Conservation (phyloP, 2,888 invertebrate genomes). For the Caradrina kadenii region DNA sequence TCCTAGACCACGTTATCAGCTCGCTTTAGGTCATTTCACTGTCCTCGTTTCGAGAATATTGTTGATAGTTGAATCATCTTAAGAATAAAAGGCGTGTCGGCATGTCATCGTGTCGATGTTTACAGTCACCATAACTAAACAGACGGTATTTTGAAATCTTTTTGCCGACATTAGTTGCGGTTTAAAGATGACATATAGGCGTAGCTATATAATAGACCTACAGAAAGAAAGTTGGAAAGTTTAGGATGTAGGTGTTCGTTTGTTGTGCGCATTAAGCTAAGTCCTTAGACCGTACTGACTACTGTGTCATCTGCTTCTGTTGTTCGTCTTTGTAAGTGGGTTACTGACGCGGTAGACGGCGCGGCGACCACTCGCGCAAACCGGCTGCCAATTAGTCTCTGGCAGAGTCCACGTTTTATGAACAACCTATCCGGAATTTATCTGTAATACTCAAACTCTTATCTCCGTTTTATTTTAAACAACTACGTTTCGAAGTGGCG, state of each 20-base stretch:
- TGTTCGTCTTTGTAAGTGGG: constrained; percentile 76
- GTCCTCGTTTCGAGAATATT: constrained; percentile 77
- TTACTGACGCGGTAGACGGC: constrained; percentile 81
- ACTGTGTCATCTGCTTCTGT: constrained; percentile 61
- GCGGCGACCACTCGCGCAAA: constrained; percentile 75
- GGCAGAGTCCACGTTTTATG: constrained; percentile 49
- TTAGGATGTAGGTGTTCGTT: constrained; percentile 60
- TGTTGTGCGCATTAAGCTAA: constrained; percentile 54
- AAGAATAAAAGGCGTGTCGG: constrained; percentile 42
- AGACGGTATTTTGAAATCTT: constrained; percentile 46
- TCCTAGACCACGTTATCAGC: constrained; percentile 83
- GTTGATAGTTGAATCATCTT: constrained; percentile 69
- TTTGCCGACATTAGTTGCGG: constrained; percentile 51
- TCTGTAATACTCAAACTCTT: constrained; percentile 44
- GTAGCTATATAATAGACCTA: constrained; percentile 13
- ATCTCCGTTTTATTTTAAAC: constrained; percentile 55
- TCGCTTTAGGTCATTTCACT: constrained; percentile 83
- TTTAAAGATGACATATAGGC: constrained; percentile 41
- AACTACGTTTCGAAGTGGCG: constrained; percentile 44
- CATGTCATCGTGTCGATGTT: constrained; percentile 39
- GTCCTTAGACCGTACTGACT: constrained; percentile 61
- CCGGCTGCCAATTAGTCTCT: constrained; percentile 75
- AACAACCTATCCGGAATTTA: constrained; percentile 60
- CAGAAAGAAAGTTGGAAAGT: constrained; percentile 66
- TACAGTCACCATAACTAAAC: constrained; percentile 43